A percentile compares a stretch with the other conserved stretches of the same genome.
Evolutionary conservation across 1,140 invertebrate genomes (phyloP).

Genomic region (Drosophila bocki): DNA sequence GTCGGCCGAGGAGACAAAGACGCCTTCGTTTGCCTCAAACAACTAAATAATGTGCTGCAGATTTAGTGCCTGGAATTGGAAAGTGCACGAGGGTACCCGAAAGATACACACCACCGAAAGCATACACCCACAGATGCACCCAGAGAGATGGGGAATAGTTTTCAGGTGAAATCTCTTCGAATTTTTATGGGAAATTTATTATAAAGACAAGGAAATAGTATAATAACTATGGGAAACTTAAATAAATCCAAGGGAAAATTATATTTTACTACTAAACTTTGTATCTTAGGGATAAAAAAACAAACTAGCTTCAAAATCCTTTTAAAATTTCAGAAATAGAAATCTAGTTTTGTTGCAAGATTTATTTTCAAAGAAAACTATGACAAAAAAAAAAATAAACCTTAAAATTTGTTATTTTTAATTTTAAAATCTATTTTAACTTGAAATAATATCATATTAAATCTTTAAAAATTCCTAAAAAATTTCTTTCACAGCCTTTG

Average conservation of each 20-base stretch:
- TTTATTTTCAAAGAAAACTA: neutral
- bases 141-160: neutral
- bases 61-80: slow-evolving; percentile 56
- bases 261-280: neutral
- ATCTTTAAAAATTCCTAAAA: neutral
- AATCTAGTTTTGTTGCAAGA: neutral
- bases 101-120: slow-evolving; percentile 51
- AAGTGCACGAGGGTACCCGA: slow-evolving; percentile 13
- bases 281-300: neutral
- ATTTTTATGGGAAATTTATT: neutral
- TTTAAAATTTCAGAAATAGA: accelerated
- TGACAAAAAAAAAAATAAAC: neutral
- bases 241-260: neutral
- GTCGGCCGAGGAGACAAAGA: slow-evolving; percentile 59
- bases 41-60: slow-evolving; percentile 80
- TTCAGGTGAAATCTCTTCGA: neutral
- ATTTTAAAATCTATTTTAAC: neutral
- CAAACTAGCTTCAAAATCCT: neutral
- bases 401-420: neutral
- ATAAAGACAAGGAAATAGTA: neutral
- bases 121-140: neutral
- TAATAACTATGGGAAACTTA: neutral
- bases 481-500: slow-evolving; percentile 7
- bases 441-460: no score
- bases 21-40: slow-evolving; percentile 50